These are phyloP conservation scores for Enteromius anoplus DNA, from an alignment of 2,797 vertebrate species.

Conservation along the genomic window DNA sequence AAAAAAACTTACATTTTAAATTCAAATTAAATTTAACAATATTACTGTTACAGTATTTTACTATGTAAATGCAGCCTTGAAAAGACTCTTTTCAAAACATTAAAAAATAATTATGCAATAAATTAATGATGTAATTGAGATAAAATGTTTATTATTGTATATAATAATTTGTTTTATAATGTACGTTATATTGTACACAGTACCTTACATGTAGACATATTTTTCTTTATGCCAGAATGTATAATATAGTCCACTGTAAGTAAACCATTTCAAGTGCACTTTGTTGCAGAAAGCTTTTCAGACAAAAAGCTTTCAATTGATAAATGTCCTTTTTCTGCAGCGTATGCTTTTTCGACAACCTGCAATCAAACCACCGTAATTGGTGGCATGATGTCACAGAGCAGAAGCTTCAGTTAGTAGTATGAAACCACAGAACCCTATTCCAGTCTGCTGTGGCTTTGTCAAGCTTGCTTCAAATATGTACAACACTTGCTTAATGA, in stretches of 20 bases:
- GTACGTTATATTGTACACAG: no score
- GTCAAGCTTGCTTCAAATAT: constrained; percentile 66
- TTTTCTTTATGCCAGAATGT: not conserved
- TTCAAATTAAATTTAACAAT: not conserved
- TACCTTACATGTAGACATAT: not conserved
- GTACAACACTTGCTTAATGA: constrained; percentile 66
- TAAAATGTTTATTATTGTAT: no score
- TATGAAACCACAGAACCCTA: constrained; percentile 60
- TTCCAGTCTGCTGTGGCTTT: constrained; percentile 64
- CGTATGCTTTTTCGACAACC: constrained; percentile 35
- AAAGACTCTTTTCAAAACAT: no score
- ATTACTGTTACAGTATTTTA: not conserved
- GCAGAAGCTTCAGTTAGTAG: constrained; percentile 56
- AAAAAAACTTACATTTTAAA: not conserved
- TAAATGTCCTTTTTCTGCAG: constrained; percentile 54
- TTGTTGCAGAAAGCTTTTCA: no score
- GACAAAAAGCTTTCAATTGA: constrained; percentile 49
- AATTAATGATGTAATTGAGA: no score
- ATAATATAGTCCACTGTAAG: not conserved
- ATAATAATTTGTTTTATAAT: no score
- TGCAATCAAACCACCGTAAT: constrained; percentile 52
- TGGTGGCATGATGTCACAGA: constrained; percentile 66
- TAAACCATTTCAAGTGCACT: not conserved
- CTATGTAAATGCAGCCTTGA: no score
- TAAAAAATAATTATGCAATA: no score